Conservation (phyloP, 2,888 invertebrate species). For the Hesperia comma region DNA sequence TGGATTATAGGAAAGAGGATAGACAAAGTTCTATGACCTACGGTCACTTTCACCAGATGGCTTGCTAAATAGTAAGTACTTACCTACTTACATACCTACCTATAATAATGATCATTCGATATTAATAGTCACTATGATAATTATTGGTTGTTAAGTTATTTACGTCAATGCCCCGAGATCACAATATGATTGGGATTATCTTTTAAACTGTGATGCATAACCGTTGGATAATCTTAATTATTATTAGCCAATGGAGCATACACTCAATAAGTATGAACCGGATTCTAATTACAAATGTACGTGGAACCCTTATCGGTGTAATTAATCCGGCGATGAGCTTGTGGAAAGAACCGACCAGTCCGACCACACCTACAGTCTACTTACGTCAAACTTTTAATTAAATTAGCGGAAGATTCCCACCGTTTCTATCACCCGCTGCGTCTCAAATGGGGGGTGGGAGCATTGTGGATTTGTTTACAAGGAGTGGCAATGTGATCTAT, state of each 20-base stretch:
- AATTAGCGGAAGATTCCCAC: too few relatives aligned
- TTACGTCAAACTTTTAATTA: too few relatives aligned
- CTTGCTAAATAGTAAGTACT: too few relatives aligned
- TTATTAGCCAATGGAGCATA: conserved; percentile 3
- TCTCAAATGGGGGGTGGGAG: too few relatives aligned
- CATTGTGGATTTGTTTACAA: too few relatives aligned
- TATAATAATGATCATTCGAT: neutral
- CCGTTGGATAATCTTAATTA: conserved; percentile 26
- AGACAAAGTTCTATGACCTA: neutral
- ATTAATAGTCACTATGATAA: conserved; percentile 3
- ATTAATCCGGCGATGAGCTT: too few relatives aligned
- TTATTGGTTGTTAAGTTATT: conserved; percentile 40
- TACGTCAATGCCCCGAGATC: conserved; percentile 59
- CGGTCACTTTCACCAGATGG: too few relatives aligned
- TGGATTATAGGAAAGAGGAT: too few relatives aligned
- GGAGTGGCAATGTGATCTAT: too few relatives aligned
- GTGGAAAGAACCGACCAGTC: too few relatives aligned
- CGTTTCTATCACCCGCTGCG: too few relatives aligned
- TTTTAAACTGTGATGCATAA: conserved; percentile 6
- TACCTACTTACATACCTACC: neutral
- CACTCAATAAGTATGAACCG: neutral
- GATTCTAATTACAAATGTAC: conserved; percentile 13
- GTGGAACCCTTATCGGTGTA: neutral
- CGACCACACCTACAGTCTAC: too few relatives aligned
- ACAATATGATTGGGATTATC: conserved; percentile 39